Evolutionary conservation across 2,797 vertebrate species (phyloP).

Genomic region (Acomys russatus): DNA sequence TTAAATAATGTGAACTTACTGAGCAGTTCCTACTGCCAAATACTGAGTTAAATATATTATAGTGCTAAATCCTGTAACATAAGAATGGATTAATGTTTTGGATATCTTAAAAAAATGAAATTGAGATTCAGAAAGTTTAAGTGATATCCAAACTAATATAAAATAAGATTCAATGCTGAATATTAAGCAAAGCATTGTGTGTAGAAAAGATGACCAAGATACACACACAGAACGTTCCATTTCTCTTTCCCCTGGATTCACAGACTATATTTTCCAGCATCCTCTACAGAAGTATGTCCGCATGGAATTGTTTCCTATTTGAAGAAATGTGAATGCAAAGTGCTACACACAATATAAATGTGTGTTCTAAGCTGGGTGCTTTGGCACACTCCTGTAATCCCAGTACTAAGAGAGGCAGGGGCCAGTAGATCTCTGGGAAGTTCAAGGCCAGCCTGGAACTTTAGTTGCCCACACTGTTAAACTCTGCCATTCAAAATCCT

Average conservation of each 20-base stretch:
- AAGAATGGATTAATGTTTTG: not conserved
- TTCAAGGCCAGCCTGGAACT: too few species aligned
- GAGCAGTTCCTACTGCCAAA: not conserved
- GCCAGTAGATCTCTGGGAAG: too few species aligned
- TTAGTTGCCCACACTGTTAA: not conserved
- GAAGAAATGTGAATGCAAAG: not conserved
- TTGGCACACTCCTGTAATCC: too few species aligned
- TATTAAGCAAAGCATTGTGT: not conserved
- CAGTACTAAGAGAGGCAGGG: too few species aligned
- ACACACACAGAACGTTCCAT: not conserved
- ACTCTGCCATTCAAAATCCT: not conserved
- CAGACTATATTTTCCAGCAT: not conserved
- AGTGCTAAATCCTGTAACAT: not conserved
- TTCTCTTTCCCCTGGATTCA: not conserved
- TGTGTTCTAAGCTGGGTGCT: too few species aligned
- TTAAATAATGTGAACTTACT: not conserved
- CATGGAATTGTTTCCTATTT: not conserved
- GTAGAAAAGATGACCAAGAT: not conserved
- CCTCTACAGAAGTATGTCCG: not conserved
- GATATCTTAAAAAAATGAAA: constrained; percentile 21
- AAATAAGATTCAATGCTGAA: not conserved
- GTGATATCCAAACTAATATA: not conserved
- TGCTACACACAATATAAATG: not conserved
- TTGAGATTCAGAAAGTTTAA: not conserved
- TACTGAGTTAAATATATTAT: not conserved